Base-by-base conservation (phyloP, 2,888 invertebrate species). In the Pyralis farinalis region DNA sequence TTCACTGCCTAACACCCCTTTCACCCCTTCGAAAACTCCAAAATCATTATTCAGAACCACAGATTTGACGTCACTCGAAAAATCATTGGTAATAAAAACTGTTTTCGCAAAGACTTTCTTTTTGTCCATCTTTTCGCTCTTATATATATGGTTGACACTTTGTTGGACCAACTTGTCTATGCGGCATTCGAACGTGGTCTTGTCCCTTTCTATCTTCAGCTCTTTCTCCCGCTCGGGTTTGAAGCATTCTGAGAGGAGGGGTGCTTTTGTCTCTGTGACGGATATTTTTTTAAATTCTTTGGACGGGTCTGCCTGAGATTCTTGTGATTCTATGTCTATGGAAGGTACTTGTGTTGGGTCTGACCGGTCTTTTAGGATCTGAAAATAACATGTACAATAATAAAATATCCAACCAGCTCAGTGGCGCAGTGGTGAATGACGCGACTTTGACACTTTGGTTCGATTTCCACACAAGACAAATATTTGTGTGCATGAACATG, bases 121-220 rank as follows among this genome's bases (percentile, higher is more conserved):
- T 40, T 73, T 73, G n/a, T 25, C 25, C 1, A 25, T 7, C 16
- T 16, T 16, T 2, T 79, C 72, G 1, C 58, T 65, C 44, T 76
- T 84, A 40, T 68, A 87, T 8, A 87, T 77, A 21, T 86, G 86
- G 29, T 84, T 85, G 0, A 87, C 87, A 30, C 83, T 84, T 28
- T 85, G 75, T 28, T 85, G 81, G 0, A 88, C 86, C 0, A 88
- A 44, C 33, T 82, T 86, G 7, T 84, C 85, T 40, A 88, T 72
- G 42, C 85, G 65, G 36, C 85, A 86, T 39, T 87, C 85, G 47
- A 87, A 87, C 3, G 80, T 62, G 12, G 59, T 48, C 51, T 62
- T 60, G 31, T 66, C 63, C 31, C 41, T 46, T 7, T 60, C 41
- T 42, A 51, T 21, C 16, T 53, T 54, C 7, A 25, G 25, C 25